phyloP scores from a whole-genome alignment of 2,888 invertebrate species.

The Cinara cedri region DNA sequence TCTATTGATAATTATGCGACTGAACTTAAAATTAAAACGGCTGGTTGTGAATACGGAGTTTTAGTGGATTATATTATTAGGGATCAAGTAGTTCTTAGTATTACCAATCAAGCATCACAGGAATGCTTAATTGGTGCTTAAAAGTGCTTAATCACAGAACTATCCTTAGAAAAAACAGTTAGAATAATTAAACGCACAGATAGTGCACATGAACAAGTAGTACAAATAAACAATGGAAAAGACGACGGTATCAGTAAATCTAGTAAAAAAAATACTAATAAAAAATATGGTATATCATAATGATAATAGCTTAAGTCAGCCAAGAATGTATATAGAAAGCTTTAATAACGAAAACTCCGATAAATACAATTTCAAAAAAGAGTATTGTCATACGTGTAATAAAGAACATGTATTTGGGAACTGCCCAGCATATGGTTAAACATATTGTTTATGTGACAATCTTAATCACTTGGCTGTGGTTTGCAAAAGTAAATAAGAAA shows the following conservation, averaged over 20 bases:
- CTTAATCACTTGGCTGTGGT: not conserved
- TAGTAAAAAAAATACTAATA: not conserved
- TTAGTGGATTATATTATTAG: not conserved
- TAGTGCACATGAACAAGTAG: not conserved
- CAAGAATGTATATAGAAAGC: not conserved
- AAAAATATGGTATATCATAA: not conserved
- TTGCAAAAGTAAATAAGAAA: not conserved
- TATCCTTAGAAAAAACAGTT: not conserved
- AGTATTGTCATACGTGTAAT: not conserved
- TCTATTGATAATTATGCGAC: not conserved
- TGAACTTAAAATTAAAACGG: not conserved
- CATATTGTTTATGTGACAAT: not conserved
- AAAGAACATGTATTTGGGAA: not conserved
- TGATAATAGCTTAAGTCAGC: not conserved
- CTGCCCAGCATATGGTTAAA: slow-evolving; percentile 3
- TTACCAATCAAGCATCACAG: not conserved
- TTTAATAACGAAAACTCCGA: not conserved
- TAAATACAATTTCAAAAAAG: not conserved
- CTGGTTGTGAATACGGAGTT: not conserved
- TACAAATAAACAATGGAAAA: not conserved
- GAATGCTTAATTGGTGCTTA: not conserved
- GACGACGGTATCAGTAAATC: not conserved
- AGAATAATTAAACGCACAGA: not conserved
- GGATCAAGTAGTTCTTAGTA: not conserved
- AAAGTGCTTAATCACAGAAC: not conserved